Base-by-base conservation (phyloP, 2,888 invertebrate species). In the Synergus itoensis region DNA sequence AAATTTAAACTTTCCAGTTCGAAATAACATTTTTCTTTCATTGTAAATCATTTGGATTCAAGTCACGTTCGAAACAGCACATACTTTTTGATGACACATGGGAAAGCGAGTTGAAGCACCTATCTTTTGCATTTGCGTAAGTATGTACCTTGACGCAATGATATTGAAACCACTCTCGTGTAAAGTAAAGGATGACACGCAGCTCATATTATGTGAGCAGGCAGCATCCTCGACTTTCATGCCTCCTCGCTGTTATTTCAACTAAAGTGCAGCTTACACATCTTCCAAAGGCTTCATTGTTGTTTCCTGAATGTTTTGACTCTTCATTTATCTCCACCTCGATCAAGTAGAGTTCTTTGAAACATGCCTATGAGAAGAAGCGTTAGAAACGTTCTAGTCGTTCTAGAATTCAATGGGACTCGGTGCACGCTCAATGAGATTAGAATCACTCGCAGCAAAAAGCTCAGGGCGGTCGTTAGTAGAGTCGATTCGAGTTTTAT, bases 281-380 rank as follows among this genome's bases (percentile, higher is more conserved):
- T 67, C 45, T 53, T 53, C 73, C 40, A 73, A 53, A 73, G 53
- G 73, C 48, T 73, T 73, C 53, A 73, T 73, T 73, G 69, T 69
- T 69, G 53, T 73, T 57, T 53, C 53, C 53, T 73, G 53, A 73
- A 73, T 73, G 73, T 73, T 73, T 73, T 73, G 73, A 73, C 53
- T 73, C 73, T 73, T 5, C 48, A 11, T 36, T 73, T 73, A 73
- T 73, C 73, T 73, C 28, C 53, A 53, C 12, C 73, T 73, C 53
- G 36, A 73, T 73, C 73, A 36, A 21, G 28, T 28, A 14, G 36
- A 69, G 28, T 48, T 45, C 4, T 21, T 28, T 8, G 73, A 57
- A 73, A 53, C 40, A 18, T 69, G 43, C 9, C 73, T 73, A 28
- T 16, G 16, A 40, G 18, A 73, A 73, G 36, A 53, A 53, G 73